Percentiles rank a stretch among this genome's conserved stretches.
Evolutionary conservation across 2,888 invertebrate species (phyloP).

Genomic region (Silvanus unidentatus): DNA sequence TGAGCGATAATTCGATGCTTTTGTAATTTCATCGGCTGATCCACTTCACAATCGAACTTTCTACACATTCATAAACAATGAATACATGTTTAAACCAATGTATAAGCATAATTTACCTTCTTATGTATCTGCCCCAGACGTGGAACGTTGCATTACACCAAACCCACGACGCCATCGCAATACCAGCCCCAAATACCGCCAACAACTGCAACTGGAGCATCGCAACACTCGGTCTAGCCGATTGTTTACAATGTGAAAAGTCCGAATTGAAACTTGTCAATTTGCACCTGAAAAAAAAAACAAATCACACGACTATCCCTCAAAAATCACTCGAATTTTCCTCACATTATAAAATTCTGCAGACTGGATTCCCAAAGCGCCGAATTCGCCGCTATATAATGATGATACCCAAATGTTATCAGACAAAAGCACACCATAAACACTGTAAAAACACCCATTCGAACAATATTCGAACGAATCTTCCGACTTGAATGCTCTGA

Average conservation of each 20-base stretch:
- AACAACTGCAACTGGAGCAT: constrained; percentile 77
- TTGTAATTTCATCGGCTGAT: constrained; percentile 64
- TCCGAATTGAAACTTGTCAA: constrained; percentile 41
- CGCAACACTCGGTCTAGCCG: constrained; percentile 72
- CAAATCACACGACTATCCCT: not conserved
- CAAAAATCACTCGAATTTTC: too few species aligned
- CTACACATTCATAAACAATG: constrained; percentile 47
- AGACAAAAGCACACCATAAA: constrained; percentile 71
- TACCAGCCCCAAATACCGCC: constrained; percentile 76
- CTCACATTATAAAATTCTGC: constrained; percentile 77
- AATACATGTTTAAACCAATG: not conserved
- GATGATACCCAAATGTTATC: constrained; percentile 75
- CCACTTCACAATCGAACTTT: constrained; percentile 64
- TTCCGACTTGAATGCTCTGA: constrained; percentile 78
- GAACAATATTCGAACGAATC: constrained; percentile 78
- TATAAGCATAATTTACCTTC: constrained; percentile 56
- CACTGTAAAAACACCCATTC: constrained; percentile 76
- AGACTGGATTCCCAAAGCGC: constrained; percentile 72
- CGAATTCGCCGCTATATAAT: constrained; percentile 73
- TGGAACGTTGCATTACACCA: constrained; percentile 83
- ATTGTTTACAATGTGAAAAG: constrained; percentile 56
- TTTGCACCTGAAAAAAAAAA: constrained; percentile 44
- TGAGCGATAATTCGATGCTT: constrained; percentile 90
- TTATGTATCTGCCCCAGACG: constrained; percentile 79
- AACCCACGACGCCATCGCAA: constrained; percentile 89